Conservation (phyloP, 2,888 invertebrate species). For the Zygothrica quintamaculata region DNA sequence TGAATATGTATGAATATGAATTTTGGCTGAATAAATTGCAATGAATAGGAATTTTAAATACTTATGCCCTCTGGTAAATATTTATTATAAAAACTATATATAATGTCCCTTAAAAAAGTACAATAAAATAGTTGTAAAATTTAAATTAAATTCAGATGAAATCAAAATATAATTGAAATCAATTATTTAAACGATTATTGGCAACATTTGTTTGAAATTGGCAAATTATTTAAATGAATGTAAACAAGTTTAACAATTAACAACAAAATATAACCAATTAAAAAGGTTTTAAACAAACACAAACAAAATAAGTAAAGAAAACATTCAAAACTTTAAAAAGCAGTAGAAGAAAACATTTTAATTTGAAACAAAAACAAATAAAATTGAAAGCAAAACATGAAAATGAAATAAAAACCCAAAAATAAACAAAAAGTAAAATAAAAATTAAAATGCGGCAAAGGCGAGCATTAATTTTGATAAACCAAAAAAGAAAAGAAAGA, state of each 20-base stretch:
- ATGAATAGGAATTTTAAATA: too few species aligned
- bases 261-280: conserved; percentile 51
- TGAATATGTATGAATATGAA: too few species aligned
- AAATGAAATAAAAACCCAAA: too few species aligned
- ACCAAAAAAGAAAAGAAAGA: conserved; percentile 15
- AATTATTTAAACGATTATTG: conserved; percentile 22
- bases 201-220: conserved; percentile 54
- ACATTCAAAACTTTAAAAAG: conserved; percentile 24
- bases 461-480: conserved; percentile 42
- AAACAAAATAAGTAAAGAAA: conserved; percentile 22
- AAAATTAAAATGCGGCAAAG: conserved; percentile 25
- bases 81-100: too few species aligned
- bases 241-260: conserved; percentile 40
- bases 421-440: conserved; percentile 10
- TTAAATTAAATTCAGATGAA: conserved; percentile 12
- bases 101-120: too few species aligned
- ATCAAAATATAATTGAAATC: background rate
- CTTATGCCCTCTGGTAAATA: too few species aligned
- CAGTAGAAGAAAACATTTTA: conserved; percentile 28
- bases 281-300: conserved; percentile 38
- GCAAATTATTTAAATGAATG: conserved; percentile 59
- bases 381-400: conserved; percentile 10
- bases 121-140: conserved; percentile 10
- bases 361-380: conserved; percentile 29
- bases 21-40: too few species aligned